Percentiles rank a stretch among this genome's conserved stretches.
Evolutionary conservation across 2,113 vertebrate species (phyloP).

Genomic region (Theristicus caerulescens): DNA sequence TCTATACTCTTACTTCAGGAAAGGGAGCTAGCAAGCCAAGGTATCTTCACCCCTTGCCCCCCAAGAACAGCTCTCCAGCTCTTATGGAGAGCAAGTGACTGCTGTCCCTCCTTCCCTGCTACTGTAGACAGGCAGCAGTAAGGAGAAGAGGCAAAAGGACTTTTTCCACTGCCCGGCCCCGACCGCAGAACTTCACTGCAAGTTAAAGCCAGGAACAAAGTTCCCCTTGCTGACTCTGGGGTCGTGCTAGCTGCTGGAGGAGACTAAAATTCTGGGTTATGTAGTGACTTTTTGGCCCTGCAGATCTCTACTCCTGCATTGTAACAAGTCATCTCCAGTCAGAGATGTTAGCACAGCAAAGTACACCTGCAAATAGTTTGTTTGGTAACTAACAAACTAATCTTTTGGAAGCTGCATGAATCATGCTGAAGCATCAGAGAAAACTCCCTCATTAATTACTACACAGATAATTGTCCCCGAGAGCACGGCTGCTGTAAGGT

Average conservation of each 20-base stretch:
- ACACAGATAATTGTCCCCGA: neutral
- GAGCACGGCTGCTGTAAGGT: neutral
- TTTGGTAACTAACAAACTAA: neutral
- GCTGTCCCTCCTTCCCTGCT: neutral
- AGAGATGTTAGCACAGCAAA: constrained; percentile 4
- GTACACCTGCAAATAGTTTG: constrained; percentile 39
- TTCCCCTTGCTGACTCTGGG: neutral
- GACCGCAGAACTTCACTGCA: neutral
- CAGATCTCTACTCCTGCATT: neutral
- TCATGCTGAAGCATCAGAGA: neutral
- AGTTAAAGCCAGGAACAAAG: neutral
- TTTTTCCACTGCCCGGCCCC: neutral
- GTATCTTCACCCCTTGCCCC: too few species aligned
- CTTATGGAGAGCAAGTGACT: neutral
- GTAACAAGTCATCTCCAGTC: neutral
- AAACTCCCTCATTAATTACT: constrained; percentile 16
- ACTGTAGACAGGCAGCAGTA: neutral
- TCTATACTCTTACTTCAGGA: neutral
- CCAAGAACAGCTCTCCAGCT: neutral
- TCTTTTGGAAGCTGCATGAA: neutral
- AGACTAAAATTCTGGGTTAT: neutral
- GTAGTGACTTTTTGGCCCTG: neutral
- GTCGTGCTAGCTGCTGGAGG: neutral
- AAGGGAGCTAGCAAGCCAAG: neutral
- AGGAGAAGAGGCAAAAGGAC: neutral